phyloP scores from a whole-genome alignment of 1,140 invertebrate species.

The Ceratosolen solmsi region DNA sequence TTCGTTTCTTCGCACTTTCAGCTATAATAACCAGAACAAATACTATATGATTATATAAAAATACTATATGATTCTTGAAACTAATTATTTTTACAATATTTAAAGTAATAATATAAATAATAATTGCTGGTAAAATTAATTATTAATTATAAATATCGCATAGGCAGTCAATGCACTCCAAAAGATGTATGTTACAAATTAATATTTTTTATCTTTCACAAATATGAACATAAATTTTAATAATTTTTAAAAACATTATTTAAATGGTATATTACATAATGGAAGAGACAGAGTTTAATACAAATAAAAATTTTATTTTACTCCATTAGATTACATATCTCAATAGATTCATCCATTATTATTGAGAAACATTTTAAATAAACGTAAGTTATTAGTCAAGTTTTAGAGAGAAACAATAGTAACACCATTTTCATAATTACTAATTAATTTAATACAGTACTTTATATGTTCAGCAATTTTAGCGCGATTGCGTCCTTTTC shows the following conservation, averaged over 20 bases:
- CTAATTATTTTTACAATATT: neutral
- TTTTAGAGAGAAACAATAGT: conserved; percentile 60
- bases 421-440: conserved; percentile 61
- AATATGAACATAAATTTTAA: neutral
- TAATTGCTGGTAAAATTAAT: neutral
- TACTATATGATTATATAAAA: too few relatives aligned
- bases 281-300: too few relatives aligned
- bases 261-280: too few relatives aligned
- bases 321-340: too few relatives aligned
- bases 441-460: conserved; percentile 13
- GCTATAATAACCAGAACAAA: conserved; percentile 23
- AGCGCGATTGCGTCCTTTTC: conserved; percentile 1
- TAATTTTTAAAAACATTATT: neutral
- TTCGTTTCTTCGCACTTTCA: neutral
- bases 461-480: conserved; percentile 14
- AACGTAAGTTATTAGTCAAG: neutral
- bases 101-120: neutral
- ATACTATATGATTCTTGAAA: conserved; percentile 37
- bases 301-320: too few relatives aligned
- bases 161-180: too few relatives aligned
- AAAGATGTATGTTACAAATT: neutral
- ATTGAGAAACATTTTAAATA: too few relatives aligned
- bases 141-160: neutral
- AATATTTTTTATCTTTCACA: neutral
- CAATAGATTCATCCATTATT: too few relatives aligned